Percentiles rank a stretch among this genome's conserved stretches.
These are phyloP conservation scores for Enteromius thamalakanensis DNA, from an alignment of 2,797 vertebrate species.

Conservation along the genomic window DNA sequence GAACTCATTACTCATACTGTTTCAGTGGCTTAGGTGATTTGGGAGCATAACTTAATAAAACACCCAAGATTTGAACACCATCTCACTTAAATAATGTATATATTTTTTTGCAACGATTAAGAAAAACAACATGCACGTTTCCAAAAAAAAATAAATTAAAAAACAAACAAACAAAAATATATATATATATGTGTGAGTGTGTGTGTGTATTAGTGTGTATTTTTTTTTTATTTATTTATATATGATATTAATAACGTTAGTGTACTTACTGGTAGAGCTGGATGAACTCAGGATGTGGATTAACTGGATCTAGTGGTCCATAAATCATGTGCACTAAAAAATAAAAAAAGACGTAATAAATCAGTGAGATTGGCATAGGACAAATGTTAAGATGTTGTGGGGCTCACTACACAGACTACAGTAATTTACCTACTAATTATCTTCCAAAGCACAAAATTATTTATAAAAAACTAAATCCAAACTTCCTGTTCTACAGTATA, in stretches of 20 bases:
- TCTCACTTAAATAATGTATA: not conserved
- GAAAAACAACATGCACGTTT: not conserved
- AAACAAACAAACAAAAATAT: not conserved
- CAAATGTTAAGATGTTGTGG: not conserved
- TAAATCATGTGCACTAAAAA: conserved; percentile 95
- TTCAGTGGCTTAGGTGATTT: not conserved
- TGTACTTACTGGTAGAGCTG: conserved; percentile 89
- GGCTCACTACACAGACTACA: not conserved
- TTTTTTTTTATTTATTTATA: no score
- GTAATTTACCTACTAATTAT: not conserved
- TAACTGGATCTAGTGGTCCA: conserved; percentile 92
- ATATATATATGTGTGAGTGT: no score
- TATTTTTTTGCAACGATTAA: not conserved
- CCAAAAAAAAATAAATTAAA: not conserved
- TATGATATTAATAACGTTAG: no score
- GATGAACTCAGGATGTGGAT: conserved; percentile 92
- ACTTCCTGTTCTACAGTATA: not conserved
- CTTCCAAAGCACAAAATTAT: not conserved
- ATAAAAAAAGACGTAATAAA: not conserved
- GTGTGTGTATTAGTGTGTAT: no score
- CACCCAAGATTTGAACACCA: not conserved
- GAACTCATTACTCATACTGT: no score
- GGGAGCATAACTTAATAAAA: not conserved
- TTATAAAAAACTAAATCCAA: not conserved
- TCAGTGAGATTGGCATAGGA: not conserved